phyloP scores from a whole-genome alignment of 2,888 invertebrate genomes.

The Coelopa pilipes region DNA sequence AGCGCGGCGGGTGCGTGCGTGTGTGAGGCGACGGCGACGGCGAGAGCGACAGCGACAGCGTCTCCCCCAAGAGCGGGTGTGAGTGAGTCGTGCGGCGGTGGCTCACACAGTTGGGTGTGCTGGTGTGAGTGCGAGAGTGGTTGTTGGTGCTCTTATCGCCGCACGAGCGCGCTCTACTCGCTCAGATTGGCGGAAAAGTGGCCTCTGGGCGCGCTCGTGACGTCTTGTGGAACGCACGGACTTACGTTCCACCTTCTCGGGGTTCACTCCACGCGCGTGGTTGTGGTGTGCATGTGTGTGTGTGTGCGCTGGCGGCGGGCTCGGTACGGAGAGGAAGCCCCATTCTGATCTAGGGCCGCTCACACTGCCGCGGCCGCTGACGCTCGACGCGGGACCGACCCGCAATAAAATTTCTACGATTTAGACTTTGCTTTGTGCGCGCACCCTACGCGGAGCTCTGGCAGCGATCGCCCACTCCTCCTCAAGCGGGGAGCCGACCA shows the following conservation, averaged over 20 bases:
- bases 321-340: slow-evolving; percentile 9
- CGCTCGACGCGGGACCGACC: background rate
- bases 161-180: slow-evolving; percentile 8
- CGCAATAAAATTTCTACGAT: background rate
- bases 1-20: slow-evolving; percentile 7
- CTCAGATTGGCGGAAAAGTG: slow-evolving; percentile 23
- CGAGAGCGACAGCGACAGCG: background rate
- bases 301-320: background rate
- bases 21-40: background rate
- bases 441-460: no score
- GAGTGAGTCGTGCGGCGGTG: background rate
- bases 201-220: background rate
- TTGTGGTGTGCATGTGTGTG: no score
- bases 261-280: background rate
- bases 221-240: slow-evolving; percentile 30
- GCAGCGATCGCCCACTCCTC: no score
- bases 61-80: background rate
- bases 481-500: no score
- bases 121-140: slow-evolving; percentile 13
- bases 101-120: no score
- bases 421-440: background rate
- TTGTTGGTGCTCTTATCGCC: slow-evolving; percentile 13
- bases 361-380: background rate
- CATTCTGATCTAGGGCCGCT: background rate
- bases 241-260: slow-evolving; percentile 24